Evolutionary conservation across 23 tunicate genomes (phyloP).

Genomic region (Oikopleura albicans): DNA sequence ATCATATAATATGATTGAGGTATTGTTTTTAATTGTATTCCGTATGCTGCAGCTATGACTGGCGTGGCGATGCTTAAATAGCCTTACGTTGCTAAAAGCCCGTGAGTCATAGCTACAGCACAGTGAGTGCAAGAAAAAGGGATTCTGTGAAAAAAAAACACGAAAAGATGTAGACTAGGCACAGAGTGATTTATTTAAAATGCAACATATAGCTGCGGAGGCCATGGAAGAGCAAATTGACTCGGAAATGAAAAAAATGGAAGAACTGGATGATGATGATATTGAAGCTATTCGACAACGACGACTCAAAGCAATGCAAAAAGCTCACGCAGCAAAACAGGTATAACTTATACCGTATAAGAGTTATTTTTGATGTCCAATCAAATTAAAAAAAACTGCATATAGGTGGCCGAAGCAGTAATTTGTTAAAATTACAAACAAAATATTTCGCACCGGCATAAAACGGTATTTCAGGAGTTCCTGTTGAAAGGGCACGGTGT

Average conservation of each 20-base stretch:
- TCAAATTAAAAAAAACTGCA: background rate
- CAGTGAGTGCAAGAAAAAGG: too few species aligned
- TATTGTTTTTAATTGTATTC: background rate
- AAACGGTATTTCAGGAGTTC: constrained; percentile 89
- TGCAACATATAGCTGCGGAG: constrained; percentile 80
- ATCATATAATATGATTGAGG: too few species aligned
- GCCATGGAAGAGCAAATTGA: constrained; percentile 76
- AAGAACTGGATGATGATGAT: constrained; percentile 87
- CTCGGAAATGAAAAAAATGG: constrained; percentile 72
- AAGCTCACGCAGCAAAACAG: constrained; percentile 74
- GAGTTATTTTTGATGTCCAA: background rate
- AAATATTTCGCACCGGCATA: too few species aligned
- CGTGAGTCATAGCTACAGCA: too few species aligned
- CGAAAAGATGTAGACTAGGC: too few species aligned
- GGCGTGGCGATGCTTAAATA: too few species aligned
- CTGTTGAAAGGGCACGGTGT: constrained; percentile 70
- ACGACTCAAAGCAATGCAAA: constrained; percentile 65
- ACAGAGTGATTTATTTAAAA: too few species aligned
- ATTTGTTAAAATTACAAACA: too few species aligned
- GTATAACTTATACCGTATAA: too few species aligned
- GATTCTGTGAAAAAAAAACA: too few species aligned
- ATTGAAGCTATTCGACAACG: constrained; percentile 64
- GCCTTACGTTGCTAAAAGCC: too few species aligned
- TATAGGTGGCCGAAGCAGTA: background rate
- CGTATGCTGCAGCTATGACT: too few species aligned